Percentiles rank a stretch among this genome's conserved stretches.
Conservation (phyloP, 2,888 invertebrate genomes). For the Thymelicus acteon region DNA sequence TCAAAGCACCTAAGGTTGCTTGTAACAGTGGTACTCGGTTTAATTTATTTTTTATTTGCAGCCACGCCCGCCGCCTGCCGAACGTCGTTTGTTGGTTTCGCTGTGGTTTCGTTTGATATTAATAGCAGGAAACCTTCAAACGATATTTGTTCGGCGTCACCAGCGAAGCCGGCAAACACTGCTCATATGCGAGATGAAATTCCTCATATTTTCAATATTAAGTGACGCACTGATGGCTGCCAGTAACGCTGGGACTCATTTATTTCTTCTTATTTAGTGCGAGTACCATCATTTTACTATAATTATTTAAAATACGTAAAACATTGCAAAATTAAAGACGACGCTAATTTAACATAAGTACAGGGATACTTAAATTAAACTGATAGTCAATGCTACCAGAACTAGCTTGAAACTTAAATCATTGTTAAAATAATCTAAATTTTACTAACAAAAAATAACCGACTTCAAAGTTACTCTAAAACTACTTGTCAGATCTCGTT, state of each 20-base stretch:
- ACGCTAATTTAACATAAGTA: too few species aligned
- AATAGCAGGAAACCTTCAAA: conserved; percentile 29
- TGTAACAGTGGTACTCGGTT: too few species aligned
- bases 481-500: too few species aligned
- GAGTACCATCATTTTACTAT: background rate
- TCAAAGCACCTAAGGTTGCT: too few species aligned
- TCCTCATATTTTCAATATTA: conserved; percentile 48
- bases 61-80: background rate
- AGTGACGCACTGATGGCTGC: conserved; percentile 41
- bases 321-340: too few species aligned
- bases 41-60: background rate
- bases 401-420: too few species aligned
- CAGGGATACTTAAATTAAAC: too few species aligned
- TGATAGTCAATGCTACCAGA: too few species aligned
- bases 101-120: conserved; percentile 23
- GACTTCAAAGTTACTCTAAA: too few species aligned
- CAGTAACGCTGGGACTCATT: conserved; percentile 5
- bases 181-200: conserved; percentile 38
- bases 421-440: too few species aligned
- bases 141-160: conserved; percentile 22
- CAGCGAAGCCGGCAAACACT: conserved; percentile 9
- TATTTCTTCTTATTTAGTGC: background rate
- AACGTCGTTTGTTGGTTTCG: conserved; percentile 17
- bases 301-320: too few species aligned
- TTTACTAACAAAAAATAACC: too few species aligned